These are phyloP conservation scores for Geotrupes spiniger DNA, from an alignment of 2,888 invertebrate species.

Conservation along the genomic window DNA sequence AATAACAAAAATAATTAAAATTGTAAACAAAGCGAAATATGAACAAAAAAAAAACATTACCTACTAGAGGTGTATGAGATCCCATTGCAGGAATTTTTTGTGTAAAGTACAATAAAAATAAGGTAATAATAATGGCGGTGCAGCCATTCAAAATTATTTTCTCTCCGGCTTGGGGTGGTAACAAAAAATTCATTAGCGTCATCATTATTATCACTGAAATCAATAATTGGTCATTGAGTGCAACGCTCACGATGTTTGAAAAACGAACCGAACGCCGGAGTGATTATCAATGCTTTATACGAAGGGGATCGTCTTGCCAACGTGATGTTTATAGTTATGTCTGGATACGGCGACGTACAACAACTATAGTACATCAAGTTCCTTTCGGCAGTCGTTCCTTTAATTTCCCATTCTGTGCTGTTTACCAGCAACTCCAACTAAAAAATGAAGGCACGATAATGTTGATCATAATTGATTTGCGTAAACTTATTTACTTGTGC, in stretches of 20 bases:
- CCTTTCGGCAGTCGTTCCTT: slow-evolving; percentile 46
- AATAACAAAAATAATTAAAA: background rate
- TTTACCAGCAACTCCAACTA: slow-evolving; percentile 39
- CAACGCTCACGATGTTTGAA: slow-evolving; percentile 1
- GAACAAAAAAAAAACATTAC: slow-evolving; percentile 42
- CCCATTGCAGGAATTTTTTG: slow-evolving; percentile 58
- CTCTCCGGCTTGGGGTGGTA: slow-evolving; percentile 65
- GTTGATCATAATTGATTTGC: background rate
- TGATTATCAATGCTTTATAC: slow-evolving; percentile 60
- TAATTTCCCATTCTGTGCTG: slow-evolving; percentile 54
- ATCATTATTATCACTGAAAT: slow-evolving; percentile 58
- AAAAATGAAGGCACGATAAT: slow-evolving; percentile 18
- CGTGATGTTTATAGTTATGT: slow-evolving; percentile 53
- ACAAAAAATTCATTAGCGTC: slow-evolving; percentile 61
- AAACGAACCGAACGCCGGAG: slow-evolving; percentile 58
- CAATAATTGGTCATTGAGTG: background rate
- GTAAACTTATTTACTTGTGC: slow-evolving; percentile 37
- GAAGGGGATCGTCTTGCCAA: slow-evolving; percentile 58
- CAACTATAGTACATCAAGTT: slow-evolving; percentile 52
- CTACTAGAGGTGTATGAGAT: slow-evolving; percentile 56
- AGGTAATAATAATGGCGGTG: slow-evolving; percentile 58
- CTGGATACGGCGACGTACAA: slow-evolving; percentile 57
- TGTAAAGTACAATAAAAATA: slow-evolving; percentile 63
- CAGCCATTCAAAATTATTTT: slow-evolving; percentile 61
- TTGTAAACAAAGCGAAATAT: too few species aligned